Conservation (phyloP, 1,140 invertebrate species). For the Listronotus bonariensis region DNA sequence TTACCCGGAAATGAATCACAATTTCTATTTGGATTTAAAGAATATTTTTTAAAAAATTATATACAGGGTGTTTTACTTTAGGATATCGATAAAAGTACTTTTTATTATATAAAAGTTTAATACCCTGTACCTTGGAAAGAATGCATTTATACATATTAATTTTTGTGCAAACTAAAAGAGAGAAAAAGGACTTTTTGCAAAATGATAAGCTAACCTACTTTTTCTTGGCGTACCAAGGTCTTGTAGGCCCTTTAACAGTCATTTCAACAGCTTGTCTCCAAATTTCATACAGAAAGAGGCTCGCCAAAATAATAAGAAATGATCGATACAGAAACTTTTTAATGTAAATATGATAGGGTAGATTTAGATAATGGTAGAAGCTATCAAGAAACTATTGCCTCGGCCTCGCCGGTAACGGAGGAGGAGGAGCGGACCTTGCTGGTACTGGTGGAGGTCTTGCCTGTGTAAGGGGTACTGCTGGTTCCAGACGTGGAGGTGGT, state of each 20-base stretch:
- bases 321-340: conserved; percentile 21
- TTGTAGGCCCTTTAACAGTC: conserved; percentile 11
- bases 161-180: too few relatives aligned
- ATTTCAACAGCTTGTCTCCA: conserved; percentile 17
- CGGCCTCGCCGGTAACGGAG: conserved; percentile 72
- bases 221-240: conserved; percentile 12
- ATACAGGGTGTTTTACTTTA: too few relatives aligned
- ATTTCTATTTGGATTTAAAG: too few relatives aligned
- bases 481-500: conserved; percentile 65
- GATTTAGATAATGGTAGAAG: conserved; percentile 7
- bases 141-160: too few relatives aligned
- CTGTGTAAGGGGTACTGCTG: conserved; percentile 60
- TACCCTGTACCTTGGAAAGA: too few relatives aligned
- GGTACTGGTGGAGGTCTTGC: conserved; percentile 66
- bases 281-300: conserved; percentile 18
- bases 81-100: too few relatives aligned
- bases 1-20: too few relatives aligned
- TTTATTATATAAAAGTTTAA: too few relatives aligned
- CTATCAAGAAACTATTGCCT: conserved; percentile 31
- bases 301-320: conserved; percentile 16
- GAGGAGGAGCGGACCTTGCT: conserved; percentile 66
- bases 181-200: too few relatives aligned
- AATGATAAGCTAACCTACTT: not conserved
- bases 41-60: too few relatives aligned
- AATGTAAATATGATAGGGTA: conserved; percentile 15